phyloP scores from a whole-genome alignment of 2,888 invertebrate species.

The Pedicia rivosa region DNA sequence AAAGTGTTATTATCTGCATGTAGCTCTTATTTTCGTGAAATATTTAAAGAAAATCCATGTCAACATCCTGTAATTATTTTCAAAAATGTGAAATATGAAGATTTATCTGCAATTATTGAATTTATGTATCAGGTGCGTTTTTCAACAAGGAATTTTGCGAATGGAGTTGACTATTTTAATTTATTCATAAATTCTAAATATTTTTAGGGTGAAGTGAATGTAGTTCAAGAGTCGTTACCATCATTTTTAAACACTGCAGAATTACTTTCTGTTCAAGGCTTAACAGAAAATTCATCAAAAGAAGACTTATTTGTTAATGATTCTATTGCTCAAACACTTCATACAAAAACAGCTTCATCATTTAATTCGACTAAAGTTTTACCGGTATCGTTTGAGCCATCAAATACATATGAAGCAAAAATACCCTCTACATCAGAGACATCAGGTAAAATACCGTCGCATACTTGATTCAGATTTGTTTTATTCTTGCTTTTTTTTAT shows the following conservation, averaged over 20 bases:
- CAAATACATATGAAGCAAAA: no score
- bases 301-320: no score
- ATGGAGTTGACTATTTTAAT: neutral
- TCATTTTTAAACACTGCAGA: slow-evolving; percentile 66
- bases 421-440: no score
- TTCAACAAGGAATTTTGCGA: slow-evolving; percentile 12
- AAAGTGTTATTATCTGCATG: slow-evolving; percentile 74
- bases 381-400: no score
- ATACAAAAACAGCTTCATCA: no score
- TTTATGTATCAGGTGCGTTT: slow-evolving; percentile 51
- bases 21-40: slow-evolving; percentile 60
- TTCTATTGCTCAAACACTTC: no score
- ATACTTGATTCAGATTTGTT: no score
- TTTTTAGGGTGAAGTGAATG: slow-evolving; percentile 56
- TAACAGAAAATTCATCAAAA: slow-evolving; percentile 53
- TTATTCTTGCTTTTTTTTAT: no score
- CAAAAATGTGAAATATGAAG: slow-evolving; percentile 60
- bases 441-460: no score
- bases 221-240: slow-evolving; percentile 60
- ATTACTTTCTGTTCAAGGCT: slow-evolving; percentile 57
- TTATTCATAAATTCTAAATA: neutral
- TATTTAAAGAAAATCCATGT: slow-evolving; percentile 60
- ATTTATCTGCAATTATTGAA: slow-evolving; percentile 59
- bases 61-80: slow-evolving; percentile 69
- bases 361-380: no score